Percentiles rank a stretch among this genome's conserved stretches.
These are phyloP conservation scores for Rissa tridactyla DNA, from an alignment of 2,113 vertebrate genomes.

Conservation along the genomic window DNA sequence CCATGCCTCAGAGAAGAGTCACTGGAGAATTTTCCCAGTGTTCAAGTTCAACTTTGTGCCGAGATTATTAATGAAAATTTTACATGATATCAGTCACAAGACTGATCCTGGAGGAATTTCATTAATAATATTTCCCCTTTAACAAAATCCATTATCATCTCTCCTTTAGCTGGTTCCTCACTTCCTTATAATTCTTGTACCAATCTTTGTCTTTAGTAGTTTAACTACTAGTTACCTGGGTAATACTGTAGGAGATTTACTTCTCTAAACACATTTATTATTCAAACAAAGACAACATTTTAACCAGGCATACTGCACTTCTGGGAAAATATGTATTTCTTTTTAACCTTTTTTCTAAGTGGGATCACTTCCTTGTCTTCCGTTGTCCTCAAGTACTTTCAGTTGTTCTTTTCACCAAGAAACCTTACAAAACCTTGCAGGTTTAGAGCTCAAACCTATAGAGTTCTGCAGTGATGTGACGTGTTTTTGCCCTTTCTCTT, in stretches of 20 bases:
- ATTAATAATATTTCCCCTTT: not conserved
- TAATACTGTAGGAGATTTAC: not conserved
- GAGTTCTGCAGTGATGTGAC: not conserved
- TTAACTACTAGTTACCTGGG: not conserved
- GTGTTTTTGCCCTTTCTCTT: not conserved
- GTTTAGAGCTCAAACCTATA: not conserved
- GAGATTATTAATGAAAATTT: not conserved
- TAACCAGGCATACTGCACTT: not conserved
- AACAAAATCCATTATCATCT: constrained; percentile 15
- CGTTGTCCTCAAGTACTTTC: not conserved
- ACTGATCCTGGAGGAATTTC: not conserved
- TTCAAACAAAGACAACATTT: not conserved
- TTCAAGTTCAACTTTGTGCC: not conserved
- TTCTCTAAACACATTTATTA: not conserved
- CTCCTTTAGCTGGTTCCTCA: not conserved
- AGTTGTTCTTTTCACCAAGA: not conserved
- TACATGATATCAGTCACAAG: not conserved
- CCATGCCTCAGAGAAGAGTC: not conserved
- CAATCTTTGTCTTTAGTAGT: not conserved
- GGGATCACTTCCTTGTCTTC: not conserved
- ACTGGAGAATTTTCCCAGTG: not conserved
- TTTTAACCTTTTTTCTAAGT: not conserved
- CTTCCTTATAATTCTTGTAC: not conserved
- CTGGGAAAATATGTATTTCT: not conserved
- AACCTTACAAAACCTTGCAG: not conserved